Evolutionary conservation across 2,797 vertebrate genomes (phyloP).

Genomic region (Pseudochromis fuscus): DNA sequence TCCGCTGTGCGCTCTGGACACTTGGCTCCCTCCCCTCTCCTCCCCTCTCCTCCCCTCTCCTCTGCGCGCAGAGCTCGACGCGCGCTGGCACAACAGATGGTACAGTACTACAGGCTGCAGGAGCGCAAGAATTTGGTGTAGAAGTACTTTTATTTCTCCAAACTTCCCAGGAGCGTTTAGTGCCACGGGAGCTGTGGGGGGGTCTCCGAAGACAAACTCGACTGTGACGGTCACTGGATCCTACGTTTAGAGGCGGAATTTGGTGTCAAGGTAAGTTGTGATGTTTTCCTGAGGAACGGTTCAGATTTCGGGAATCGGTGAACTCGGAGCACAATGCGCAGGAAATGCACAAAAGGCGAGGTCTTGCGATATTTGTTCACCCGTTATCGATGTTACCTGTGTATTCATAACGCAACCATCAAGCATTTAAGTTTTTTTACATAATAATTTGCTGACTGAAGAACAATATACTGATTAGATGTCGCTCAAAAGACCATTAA

Average conservation of each 20-base stretch:
- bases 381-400: background rate
- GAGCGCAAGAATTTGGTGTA: conserved; percentile 65
- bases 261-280: conserved; percentile 80
- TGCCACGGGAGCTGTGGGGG: conserved; percentile 11
- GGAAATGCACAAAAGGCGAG: background rate
- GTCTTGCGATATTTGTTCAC: background rate
- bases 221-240: conserved; percentile 70
- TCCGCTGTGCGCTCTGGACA: conserved; percentile 45
- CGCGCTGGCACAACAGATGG: conserved; percentile 82
- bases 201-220: conserved; percentile 52
- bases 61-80: conserved; percentile 62
- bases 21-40: background rate
- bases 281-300: conserved; percentile 6
- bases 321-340: conserved; percentile 12
- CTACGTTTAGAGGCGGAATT: conserved; percentile 65
- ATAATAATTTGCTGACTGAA: conserved; percentile 18
- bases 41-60: background rate
- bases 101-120: conserved; percentile 67
- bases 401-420: background rate
- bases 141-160: conserved; percentile 63
- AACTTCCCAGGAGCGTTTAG: conserved; percentile 62
- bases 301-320: conserved; percentile 18
- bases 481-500: background rate
- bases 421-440: conserved; percentile 20
- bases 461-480: background rate